Percentiles rank a stretch among this genome's conserved stretches.
phyloP scores from a whole-genome alignment of 2,113 vertebrate species.

The Acanthisitta chloris region DNA sequence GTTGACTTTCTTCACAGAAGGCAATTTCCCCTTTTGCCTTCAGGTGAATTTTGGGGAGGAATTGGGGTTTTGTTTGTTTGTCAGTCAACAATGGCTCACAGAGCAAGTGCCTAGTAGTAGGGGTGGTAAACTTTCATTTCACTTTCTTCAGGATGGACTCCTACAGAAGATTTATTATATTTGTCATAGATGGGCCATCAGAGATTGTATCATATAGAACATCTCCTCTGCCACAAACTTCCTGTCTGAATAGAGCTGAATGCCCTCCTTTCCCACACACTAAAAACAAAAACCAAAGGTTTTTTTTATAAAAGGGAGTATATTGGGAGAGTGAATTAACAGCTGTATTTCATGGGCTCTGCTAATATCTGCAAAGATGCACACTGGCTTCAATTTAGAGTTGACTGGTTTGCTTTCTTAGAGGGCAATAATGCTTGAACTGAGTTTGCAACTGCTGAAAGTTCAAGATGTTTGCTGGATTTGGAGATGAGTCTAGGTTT shows the following conservation, averaged over 20 bases:
- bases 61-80: background rate
- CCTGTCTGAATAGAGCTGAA: background rate
- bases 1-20: background rate
- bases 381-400: background rate
- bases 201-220: background rate
- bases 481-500: conserved; percentile 36
- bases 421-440: background rate
- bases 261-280: background rate
- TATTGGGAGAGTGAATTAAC: background rate
- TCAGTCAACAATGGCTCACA: background rate
- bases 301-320: background rate
- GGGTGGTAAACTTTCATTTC: conserved; percentile 27
- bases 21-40: background rate
- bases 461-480: conserved; percentile 23
- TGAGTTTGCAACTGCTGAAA: background rate
- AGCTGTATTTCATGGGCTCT: background rate
- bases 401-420: background rate
- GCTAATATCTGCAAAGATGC: background rate
- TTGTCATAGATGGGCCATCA: background rate
- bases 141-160: background rate
- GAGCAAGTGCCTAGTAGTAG: background rate
- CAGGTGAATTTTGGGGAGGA: background rate
- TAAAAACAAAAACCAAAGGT: background rate
- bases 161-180: background rate
- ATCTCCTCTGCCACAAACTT: background rate